Evolutionary conservation across 1,140 invertebrate genomes (phyloP).

Genomic region (Battus philenor): DNA sequence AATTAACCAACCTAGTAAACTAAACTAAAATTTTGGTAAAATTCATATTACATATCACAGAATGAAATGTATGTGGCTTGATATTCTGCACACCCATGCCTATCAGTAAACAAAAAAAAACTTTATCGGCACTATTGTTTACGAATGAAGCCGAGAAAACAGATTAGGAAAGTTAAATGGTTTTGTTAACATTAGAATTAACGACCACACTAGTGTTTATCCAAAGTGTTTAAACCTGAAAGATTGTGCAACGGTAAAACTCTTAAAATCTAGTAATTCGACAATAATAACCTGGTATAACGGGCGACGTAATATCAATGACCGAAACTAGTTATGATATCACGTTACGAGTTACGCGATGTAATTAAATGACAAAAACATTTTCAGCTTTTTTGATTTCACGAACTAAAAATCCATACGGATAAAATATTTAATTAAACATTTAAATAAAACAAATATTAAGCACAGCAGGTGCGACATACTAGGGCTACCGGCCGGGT

Average conservation of each 20-base stretch:
- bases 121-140: neutral
- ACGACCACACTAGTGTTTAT: neutral
- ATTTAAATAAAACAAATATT: conserved; percentile 30
- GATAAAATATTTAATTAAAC: no score
- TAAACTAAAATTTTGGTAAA: no score
- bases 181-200: neutral
- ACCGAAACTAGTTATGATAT: conserved; percentile 33
- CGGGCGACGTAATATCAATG: conserved; percentile 28
- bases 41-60: no score
- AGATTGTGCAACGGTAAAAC: conserved; percentile 3
- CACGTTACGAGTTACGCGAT: conserved; percentile 35
- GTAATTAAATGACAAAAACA: conserved; percentile 32
- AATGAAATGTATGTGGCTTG: no score
- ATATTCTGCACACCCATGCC: neutral
- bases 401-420: no score
- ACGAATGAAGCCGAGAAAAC: neutral
- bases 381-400: conserved; percentile 20
- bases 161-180: neutral
- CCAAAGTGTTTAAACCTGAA: conserved; percentile 1
- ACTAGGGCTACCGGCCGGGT: conserved; percentile 43
- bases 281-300: conserved; percentile 21
- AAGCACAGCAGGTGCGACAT: conserved; percentile 34
- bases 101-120: neutral
- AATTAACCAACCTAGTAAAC: no score
- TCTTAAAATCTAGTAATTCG: conserved; percentile 20